phyloP scores from a whole-genome alignment of 2,888 invertebrate genomes.

The Sipha maydis region DNA sequence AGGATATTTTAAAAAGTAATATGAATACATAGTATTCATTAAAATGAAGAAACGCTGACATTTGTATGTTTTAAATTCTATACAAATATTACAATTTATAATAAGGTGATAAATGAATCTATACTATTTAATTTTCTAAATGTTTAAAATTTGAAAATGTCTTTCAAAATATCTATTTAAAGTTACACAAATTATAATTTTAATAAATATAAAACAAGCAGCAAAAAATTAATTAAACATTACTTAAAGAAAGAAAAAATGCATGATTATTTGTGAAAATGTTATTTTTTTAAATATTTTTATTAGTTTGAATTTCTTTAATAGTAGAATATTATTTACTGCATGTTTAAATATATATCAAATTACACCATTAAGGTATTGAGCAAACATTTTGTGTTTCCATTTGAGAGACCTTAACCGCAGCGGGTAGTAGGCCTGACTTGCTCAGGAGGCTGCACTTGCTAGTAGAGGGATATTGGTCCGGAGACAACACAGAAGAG shows the following conservation, averaged over 20 bases:
- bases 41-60: background rate
- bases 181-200: slow-evolving; percentile 48
- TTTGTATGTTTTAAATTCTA: too few species aligned
- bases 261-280: background rate
- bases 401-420: slow-evolving; percentile 66
- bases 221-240: slow-evolving; percentile 19
- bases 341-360: slow-evolving; percentile 54
- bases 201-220: slow-evolving; percentile 43
- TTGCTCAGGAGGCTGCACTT: slow-evolving; percentile 64
- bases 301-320: background rate
- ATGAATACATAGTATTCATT: background rate
- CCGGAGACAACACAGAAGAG: slow-evolving; percentile 67
- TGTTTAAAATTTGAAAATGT: background rate
- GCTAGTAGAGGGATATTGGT: slow-evolving; percentile 61
- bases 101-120: too few species aligned
- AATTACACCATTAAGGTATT: slow-evolving; percentile 52
- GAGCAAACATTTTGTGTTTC: slow-evolving; percentile 58
- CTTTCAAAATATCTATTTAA: slow-evolving; percentile 8
- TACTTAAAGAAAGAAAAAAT: background rate
- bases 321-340: slow-evolving; percentile 28
- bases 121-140: slow-evolving; percentile 10
- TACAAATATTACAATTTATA: too few species aligned
- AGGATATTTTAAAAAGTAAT: slow-evolving; percentile 8
- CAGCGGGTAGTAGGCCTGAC: slow-evolving; percentile 66
- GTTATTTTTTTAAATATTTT: background rate